Base-by-base conservation (phyloP, 2,888 invertebrate genomes). In the Empis livida region DNA sequence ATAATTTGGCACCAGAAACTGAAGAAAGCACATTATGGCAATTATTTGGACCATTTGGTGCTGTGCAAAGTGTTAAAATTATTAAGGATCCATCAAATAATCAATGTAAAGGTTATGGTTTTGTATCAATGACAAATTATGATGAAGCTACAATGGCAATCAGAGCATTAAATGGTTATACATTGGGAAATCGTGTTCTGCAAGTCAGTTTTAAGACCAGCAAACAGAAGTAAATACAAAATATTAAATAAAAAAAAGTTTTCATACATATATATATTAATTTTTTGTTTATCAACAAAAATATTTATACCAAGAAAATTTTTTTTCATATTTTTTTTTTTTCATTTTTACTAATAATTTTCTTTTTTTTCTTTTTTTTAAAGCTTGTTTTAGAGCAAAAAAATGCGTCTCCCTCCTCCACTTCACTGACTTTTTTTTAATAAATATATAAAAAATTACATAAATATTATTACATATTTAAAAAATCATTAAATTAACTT, bases 31-130 rank as follows among this genome's bases (percentile, higher is more conserved):
- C 90, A 44, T 77, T 95, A 53, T 95, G 94, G 94, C 93, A 94
- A 71, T 76, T 95, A 56, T 96, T 95, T 71, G 94, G 94, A 11
- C 68, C 69, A n/a, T 68, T 69, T 47, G 69, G 69, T 43, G 68
- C 69, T 45, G 69, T 69, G 51, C 91, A 95, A 74, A 90, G 88
- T 72, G 95, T 96, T 57, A 95, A 95, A 78, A 93, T 95, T 61
- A 91, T 94, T 65, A 84, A 93, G 69, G 94, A 95, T 77, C 82
- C 88, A 60, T 83, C 89, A 61, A 92, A 93, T 60, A 92, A 92
- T 76, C 95, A 95, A 73, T 95, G 95, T 77, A 95, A 95, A 76
- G 96, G 96, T 52, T 96, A 94, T 69, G 96, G 94, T 56, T 95
- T 95, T 70, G 94, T 96, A 56, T 95, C 94, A 53, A 96, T 96